Base-by-base conservation (phyloP, 2,113 vertebrate species). In the Lanius ludovicianus region DNA sequence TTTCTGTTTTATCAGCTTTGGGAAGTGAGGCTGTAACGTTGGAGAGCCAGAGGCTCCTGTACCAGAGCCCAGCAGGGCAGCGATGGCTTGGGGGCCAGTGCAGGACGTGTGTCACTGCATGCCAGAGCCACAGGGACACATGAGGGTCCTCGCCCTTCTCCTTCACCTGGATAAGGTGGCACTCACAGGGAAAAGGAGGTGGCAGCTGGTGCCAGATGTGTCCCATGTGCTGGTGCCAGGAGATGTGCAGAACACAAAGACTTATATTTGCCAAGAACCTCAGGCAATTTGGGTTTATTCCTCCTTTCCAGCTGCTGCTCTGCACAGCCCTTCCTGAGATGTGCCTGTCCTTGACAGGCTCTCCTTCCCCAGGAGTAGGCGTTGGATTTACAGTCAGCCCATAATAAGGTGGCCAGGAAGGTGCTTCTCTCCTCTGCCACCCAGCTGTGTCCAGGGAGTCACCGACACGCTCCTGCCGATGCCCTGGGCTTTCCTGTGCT, bases 381-480 rank as follows among this genome's bases (percentile, higher is more conserved):
- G 13, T 27, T 49, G 60, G 85, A n/a, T 90, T 91, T 93, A 24
- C 62, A 88, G 46, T 37, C 79, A 90, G 80, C 83, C 21, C 31
- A 42, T 78, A 76, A 76, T 39, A 27, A 75, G 52, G 62, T 31
- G 70, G 22, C 53, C 79, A 71, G 78, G 49, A 71, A 89, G 25
- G 33, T 25, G 35, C 24, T 56, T 78, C 37, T 33, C 20, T 78
- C 14, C 31, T 83, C 65, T 90, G 81, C 39, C 64, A 33, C 53
- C 41, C 9, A 1, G 24, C 44, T 0, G 0, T 46, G 89, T 30
- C 80, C 15, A 3, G 6, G 15, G 59, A 25, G 57, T 73, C 70
- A 52, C 57, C 0, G 0, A 42, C 44, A 21, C 5, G 2, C 42
- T 57, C 49, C 49, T 64, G 70, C 30, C 0, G 0, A 3, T 73